Base-by-base conservation (phyloP, 2,888 invertebrate species). In the Odiellus spinosus region DNA sequence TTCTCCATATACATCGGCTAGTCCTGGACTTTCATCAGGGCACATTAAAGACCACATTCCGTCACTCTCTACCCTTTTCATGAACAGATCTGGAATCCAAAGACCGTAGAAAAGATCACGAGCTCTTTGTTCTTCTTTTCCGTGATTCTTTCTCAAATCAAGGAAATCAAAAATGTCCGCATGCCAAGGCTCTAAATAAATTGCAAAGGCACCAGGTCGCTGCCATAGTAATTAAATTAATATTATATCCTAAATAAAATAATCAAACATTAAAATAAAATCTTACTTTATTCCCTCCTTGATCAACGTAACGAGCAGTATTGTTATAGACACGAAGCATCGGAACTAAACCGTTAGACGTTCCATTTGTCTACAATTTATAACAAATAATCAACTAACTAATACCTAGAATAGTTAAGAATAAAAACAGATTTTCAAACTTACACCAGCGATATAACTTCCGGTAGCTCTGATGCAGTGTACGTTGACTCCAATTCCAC, bases 151-250 rank as follows among this genome's bases (percentile, higher is more conserved):
- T 62, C 82, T 87, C 43, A 95, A 70, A 63, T 95, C 85, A 44
- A 98, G 69, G 68, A 95, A 98, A 50, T 90, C 90, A 64, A 93
- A 87, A 49, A 98, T 73, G 65, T 98, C 96, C 0, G 88, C 82
- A 69, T 99, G 98, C 98, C 98, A 98, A 0, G 98, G 98, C 67
- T 98, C 98, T 45, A 99, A 68, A 63, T 98, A 98, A 51, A 98
- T 78, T 14, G 98, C 93, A 70, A 96, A 93, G 3, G 95, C 95
- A 18, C 96, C 96, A 2, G 95, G 95, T 52, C 95, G 71, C 73
- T 75, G 59, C n/a, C n/a, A n/a, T n/a, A n/a, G n/a, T 20, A 61
- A 56, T 26, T 47, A 19, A 45, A 41, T 20, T 26, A 38, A 41
- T 49, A 15, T 40, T 35, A 8, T 15, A 33, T 12, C 14, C 3